Percentiles rank a stretch among this genome's conserved stretches.
phyloP scores from a whole-genome alignment of 2,113 vertebrate species.

The Numida meleagris region DNA sequence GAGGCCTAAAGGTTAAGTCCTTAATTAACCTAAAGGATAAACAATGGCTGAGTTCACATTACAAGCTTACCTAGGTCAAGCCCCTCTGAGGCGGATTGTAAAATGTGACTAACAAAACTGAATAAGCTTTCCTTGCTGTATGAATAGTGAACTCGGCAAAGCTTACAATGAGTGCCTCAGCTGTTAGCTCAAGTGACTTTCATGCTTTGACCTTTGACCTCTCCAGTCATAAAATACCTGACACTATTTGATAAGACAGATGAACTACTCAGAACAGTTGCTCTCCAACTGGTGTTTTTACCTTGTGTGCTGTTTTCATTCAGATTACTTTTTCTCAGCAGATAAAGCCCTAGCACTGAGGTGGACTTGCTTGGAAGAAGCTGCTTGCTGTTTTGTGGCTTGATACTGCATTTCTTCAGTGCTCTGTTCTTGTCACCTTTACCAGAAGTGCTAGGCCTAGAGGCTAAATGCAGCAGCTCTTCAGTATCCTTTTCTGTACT shows the following conservation, averaged over 20 bases:
- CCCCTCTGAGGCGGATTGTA: neutral
- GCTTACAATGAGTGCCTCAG: neutral
- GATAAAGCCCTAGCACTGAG: neutral
- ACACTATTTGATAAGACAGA: neutral
- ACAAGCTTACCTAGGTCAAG: constrained; percentile 17
- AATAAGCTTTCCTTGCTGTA: constrained; percentile 10
- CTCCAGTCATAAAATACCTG: neutral
- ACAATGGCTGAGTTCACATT: neutral
- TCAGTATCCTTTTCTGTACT: neutral
- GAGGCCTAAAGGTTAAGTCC: neutral
- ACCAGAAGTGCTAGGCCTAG: neutral
- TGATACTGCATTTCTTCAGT: neutral
- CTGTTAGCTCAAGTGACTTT: neutral
- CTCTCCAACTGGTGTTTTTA: neutral
- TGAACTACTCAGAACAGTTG: neutral
- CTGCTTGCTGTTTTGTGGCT: neutral
- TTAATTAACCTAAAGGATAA: constrained; percentile 39
- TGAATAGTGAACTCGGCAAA: neutral
- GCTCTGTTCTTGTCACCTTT: neutral
- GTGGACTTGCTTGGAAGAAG: neutral
- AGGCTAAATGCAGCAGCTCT: neutral
- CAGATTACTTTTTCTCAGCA: neutral
- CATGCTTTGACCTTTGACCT: constrained; percentile 9
- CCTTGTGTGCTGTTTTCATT: neutral
- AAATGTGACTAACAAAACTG: constrained; percentile 16